Percentiles rank a stretch among this genome's conserved stretches.
Evolutionary conservation across 2,888 invertebrate species (phyloP).

Genomic region (Phanerotoma sp.): DNA sequence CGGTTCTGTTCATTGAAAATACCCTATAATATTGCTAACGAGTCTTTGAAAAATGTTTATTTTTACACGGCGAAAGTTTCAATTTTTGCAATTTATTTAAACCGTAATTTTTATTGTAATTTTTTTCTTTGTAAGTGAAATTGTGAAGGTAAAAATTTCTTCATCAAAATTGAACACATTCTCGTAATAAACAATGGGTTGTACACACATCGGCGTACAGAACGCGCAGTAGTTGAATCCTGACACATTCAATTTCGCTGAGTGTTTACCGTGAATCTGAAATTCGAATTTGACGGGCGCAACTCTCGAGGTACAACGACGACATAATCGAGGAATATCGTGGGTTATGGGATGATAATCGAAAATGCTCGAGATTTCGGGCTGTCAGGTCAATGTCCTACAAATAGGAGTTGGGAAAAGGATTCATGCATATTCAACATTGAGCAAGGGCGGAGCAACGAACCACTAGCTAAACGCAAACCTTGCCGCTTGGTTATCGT

Average conservation of each 20-base stretch:
- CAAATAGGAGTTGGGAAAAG: slow-evolving; percentile 43
- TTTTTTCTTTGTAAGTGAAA: too few relatives aligned
- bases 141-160: too few relatives aligned
- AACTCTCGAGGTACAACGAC: slow-evolving; percentile 4
- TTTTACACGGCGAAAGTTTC: too few relatives aligned
- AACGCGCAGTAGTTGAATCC: slow-evolving; percentile 4
- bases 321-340: slow-evolving; percentile 29
- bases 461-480: slow-evolving; percentile 30
- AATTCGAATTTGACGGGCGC: slow-evolving; percentile 20
- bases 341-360: slow-evolving; percentile 52
- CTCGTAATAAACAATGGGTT: too few relatives aligned
- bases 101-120: too few relatives aligned
- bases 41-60: too few relatives aligned
- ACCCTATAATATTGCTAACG: too few relatives aligned
- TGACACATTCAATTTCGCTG: slow-evolving; percentile 22
- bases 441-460: slow-evolving; percentile 22
- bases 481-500: slow-evolving; percentile 34
- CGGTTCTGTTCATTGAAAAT: too few relatives aligned
- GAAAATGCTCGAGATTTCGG: slow-evolving; percentile 49
- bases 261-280: slow-evolving; percentile 25
- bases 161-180: too few relatives aligned
- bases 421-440: slow-evolving; percentile 47
- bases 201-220: neutral
- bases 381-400: slow-evolving; percentile 50
- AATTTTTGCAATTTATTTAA: too few relatives aligned